These are phyloP conservation scores for Physella acuta DNA, from an alignment of 1,140 invertebrate genomes.

Conservation along the genomic window DNA sequence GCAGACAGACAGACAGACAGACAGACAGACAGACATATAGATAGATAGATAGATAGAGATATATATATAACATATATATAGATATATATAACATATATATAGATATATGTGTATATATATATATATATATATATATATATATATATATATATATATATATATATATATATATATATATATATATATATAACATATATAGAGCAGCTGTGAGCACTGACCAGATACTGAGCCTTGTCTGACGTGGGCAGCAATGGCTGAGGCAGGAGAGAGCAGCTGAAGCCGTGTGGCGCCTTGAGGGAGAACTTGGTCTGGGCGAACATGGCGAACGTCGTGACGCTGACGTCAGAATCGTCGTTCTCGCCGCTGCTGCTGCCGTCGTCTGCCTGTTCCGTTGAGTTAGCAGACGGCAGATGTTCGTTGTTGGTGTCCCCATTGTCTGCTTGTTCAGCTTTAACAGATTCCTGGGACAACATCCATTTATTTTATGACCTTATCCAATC, in stretches of 20 bases:
- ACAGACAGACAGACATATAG: no score
- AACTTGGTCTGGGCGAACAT: constrained; percentile 42
- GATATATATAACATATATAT: no score
- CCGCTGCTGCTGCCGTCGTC: neutral
- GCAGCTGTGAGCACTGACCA: constrained; percentile 39
- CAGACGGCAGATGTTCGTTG: neutral
- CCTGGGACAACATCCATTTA: no score
- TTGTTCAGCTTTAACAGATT: neutral
- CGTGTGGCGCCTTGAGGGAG: constrained; percentile 34
- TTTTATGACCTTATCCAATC: no score
- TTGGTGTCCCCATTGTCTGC: neutral
- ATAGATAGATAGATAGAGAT: no score
- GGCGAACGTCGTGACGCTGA: constrained; percentile 33
- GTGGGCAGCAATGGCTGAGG: constrained; percentile 42
- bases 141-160: no score
- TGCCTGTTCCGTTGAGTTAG: neutral
- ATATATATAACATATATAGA: no score
- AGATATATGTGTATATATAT: no score
- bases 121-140: no score
- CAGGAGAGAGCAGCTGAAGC: constrained; percentile 41
- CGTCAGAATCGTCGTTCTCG: constrained; percentile 12
- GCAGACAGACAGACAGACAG: no score
- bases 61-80: no score
- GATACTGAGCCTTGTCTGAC: constrained; percentile 38
- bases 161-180: no score